Evolutionary conservation across 2,888 invertebrate genomes (phyloP).

Genomic region (Brassicogethes aeneus): DNA sequence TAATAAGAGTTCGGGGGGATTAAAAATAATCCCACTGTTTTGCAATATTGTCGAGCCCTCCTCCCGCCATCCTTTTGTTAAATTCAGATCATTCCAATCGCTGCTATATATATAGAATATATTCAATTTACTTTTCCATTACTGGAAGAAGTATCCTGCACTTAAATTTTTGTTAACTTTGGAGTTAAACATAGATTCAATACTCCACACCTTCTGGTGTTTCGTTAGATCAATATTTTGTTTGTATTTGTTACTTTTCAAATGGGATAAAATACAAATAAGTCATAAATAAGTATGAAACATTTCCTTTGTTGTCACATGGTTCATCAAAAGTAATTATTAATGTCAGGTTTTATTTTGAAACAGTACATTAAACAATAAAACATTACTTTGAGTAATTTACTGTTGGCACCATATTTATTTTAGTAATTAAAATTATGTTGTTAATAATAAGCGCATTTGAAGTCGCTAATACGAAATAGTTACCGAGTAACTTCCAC

Average conservation of each 20-base stretch:
- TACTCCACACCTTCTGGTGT: no score
- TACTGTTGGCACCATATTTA: background rate
- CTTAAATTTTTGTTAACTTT: no score
- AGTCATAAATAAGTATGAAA: no score
- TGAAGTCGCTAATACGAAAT: background rate
- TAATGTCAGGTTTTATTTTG: conserved; percentile 1
- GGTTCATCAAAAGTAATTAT: no score
- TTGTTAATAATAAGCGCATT: background rate
- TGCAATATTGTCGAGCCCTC: conserved; percentile 38
- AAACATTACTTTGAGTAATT: background rate
- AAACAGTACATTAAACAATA: background rate
- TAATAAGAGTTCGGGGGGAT: conserved; percentile 43
- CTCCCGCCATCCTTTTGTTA: background rate
- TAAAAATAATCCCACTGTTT: conserved; percentile 44
- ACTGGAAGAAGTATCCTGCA: no score
- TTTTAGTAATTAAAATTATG: background rate
- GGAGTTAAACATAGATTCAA: no score
- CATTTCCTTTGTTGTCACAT: no score
- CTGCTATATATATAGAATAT: no score
- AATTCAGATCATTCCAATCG: conserved; percentile 9
- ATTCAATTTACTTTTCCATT: conserved; percentile 11
- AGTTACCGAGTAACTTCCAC: background rate
- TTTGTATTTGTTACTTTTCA: no score
- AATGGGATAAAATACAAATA: no score
- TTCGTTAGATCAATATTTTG: no score